phyloP scores from a whole-genome alignment of 2,888 invertebrate genomes.

The Polyploca ridens region DNA sequence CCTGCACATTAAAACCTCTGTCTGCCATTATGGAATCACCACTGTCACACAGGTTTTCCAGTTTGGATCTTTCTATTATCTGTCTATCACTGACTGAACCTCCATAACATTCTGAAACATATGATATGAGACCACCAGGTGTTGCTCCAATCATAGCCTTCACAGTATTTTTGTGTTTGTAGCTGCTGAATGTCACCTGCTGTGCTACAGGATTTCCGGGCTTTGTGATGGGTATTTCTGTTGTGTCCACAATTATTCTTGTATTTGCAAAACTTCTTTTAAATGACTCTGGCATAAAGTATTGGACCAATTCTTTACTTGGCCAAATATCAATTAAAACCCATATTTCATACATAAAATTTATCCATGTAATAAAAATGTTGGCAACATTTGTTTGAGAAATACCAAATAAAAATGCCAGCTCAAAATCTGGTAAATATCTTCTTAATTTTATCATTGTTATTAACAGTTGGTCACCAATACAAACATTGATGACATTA shows the following conservation, averaged over 20 bases:
- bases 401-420: slow-evolving; percentile 22
- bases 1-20: slow-evolving; percentile 35
- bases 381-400: no score
- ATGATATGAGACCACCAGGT: slow-evolving; percentile 29
- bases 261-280: no score
- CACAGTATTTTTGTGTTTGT: slow-evolving; percentile 29
- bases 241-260: no score
- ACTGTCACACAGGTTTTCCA: slow-evolving; percentile 24
- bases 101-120: slow-evolving; percentile 26
- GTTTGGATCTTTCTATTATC: slow-evolving; percentile 25
- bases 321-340: slow-evolving; percentile 22
- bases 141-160: slow-evolving; percentile 28
- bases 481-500: slow-evolving; percentile 14
- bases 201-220: slow-evolving; percentile 22
- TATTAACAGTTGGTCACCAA: slow-evolving; percentile 23
- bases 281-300: slow-evolving; percentile 26
- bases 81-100: slow-evolving; percentile 30
- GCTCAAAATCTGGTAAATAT: slow-evolving; percentile 23
- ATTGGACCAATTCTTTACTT: slow-evolving; percentile 18
- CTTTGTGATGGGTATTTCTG: no score
- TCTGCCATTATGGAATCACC: slow-evolving; percentile 33
- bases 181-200: slow-evolving; percentile 25
- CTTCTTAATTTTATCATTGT: slow-evolving; percentile 24
- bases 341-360: no score
- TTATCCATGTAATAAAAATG: no score